These are phyloP conservation scores for Hetaerina americana DNA, from an alignment of 1,140 invertebrate genomes.

Conservation along the genomic window DNA sequence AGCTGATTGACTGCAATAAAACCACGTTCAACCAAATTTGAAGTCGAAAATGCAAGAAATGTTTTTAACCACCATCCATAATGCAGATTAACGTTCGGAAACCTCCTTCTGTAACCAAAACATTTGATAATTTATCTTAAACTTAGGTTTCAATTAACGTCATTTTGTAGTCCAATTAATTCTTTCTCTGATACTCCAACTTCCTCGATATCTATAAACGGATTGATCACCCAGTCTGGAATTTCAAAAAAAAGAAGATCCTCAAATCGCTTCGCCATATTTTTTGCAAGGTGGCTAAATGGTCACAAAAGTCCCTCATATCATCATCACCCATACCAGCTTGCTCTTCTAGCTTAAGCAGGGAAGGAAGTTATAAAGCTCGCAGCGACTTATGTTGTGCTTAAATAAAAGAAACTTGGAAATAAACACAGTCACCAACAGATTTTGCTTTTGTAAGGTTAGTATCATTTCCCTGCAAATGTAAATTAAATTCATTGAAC, in stretches of 20 bases:
- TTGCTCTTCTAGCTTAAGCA: background rate
- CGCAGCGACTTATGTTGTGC: background rate
- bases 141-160: background rate
- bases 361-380: background rate
- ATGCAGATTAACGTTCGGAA: background rate
- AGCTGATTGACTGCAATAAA: background rate
- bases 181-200: background rate
- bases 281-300: background rate
- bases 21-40: background rate
- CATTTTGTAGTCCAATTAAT: background rate
- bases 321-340: background rate
- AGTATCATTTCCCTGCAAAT: too few relatives aligned
- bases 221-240: background rate
- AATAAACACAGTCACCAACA: background rate
- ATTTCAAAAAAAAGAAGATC: background rate
- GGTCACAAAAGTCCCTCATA: background rate
- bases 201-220: background rate
- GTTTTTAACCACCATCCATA: background rate
- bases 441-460: background rate
- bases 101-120: background rate
- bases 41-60: background rate
- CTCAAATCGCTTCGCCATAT: background rate
- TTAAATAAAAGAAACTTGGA: background rate
- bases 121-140: background rate
- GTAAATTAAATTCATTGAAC: slow-evolving; percentile 23